Base-by-base conservation (phyloP, 2,888 invertebrate species). In the Liodrosophila aerea region DNA sequence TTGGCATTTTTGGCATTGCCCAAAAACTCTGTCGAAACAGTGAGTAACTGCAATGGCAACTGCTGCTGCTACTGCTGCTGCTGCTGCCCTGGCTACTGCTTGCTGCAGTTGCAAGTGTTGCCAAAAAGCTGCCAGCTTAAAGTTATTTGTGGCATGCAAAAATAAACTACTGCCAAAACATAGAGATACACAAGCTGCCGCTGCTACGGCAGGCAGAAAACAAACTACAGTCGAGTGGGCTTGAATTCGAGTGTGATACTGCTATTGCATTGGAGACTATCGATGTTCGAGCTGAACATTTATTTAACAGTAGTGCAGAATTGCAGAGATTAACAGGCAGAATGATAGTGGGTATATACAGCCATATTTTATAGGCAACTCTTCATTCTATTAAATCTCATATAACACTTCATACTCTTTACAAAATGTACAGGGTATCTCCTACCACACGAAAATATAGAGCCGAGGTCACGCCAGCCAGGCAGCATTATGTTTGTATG, bases 81-180 rank as follows among this genome's bases (percentile, higher is more conserved):
- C 12, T 39, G 9, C n/a, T 13, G 45, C 13, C 29, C 9, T 30
- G 43, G 66, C 22, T 22, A 43, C 29, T 46, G 45, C 46, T 40
- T 44, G 44, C 22, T 41, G 41, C 52, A 34, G 36, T 22, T 22
- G 47, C 43, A 46, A 31, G 62, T 53, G 54, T 37, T 59, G 51
- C 65, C 47, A 62, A 46, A 44, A 36, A 16, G 45, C 58, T 59
- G 45, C 39, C 59, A 54, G 57, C 52, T 53, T 37, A 27, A 46
- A 75, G 58, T 64, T 75, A 82, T 82, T 78, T 76, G 64, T 44
- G 63, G 66, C 58, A 74, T 61, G 77, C 58, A 81, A 61, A 22
- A 64, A 56, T 49, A 61, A 53, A 57, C 54, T 47, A 44, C 18
- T 31, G 46, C 29, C 11, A 44, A 34, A 43, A 41, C n/a, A 16